A percentile compares a stretch with the other conserved stretches of the same genome.
These are phyloP conservation scores for Drosophila melanogaster DNA, from an alignment of 1,140 invertebrate genomes.

Conservation along the genomic window DNA sequence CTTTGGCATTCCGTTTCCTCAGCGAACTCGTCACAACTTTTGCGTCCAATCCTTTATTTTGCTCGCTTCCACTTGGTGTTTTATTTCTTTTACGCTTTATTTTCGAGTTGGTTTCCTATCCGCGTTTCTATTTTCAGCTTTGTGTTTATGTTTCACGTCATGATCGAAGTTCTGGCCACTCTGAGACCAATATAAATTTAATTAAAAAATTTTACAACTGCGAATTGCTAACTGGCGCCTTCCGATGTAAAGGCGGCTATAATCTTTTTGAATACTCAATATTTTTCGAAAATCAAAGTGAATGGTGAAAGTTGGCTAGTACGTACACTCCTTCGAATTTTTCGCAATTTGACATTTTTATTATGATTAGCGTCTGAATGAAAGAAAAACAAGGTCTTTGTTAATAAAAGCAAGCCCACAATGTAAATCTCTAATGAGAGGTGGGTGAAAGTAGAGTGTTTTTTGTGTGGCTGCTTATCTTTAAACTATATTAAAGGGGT, in stretches of 20 bases:
- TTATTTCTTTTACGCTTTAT: constrained; percentile 6
- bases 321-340: constrained; percentile 68
- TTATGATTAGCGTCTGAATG: constrained; percentile 23
- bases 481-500: too few relatives aligned
- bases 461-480: constrained; percentile 20
- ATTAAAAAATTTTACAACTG: constrained; percentile 47
- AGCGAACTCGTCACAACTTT: constrained; percentile 65
- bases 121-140: constrained; percentile 1
- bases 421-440: constrained; percentile 35
- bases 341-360: constrained; percentile 69
- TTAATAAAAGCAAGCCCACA: constrained; percentile 19
- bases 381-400: constrained; percentile 13
- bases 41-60: constrained; percentile 33
- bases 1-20: constrained; percentile 67
- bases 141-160: constrained; percentile 12
- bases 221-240: constrained; percentile 15
- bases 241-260: not conserved
- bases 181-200: constrained; percentile 43
- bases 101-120: constrained; percentile 5
- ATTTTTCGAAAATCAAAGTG: constrained; percentile 11
- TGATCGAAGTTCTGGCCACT: constrained; percentile 23
- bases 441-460: constrained; percentile 5
- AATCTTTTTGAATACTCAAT: constrained; percentile 25
- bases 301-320: constrained; percentile 72
- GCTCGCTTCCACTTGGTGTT: constrained; percentile 1